phyloP scores from a whole-genome alignment of 1,140 invertebrate species.

The Amyelois transitella region DNA sequence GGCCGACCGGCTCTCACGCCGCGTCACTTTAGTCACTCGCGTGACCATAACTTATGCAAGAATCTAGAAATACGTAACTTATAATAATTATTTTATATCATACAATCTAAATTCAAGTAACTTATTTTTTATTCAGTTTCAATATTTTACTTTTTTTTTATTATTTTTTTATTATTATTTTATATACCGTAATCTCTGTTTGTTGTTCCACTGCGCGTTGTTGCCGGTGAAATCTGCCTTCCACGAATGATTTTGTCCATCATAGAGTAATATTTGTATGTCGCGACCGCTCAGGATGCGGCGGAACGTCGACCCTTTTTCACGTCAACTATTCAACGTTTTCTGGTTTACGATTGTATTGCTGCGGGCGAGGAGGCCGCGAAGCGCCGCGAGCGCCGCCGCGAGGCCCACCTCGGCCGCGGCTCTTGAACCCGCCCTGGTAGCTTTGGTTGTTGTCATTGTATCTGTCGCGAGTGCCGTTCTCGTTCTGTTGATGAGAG shows the following conservation, averaged over 20 bases:
- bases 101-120: constrained; percentile 73
- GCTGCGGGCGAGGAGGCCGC: constrained; percentile 39
- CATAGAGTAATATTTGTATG: constrained; percentile 16
- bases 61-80: constrained; percentile 72
- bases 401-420: constrained; percentile 48
- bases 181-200: constrained; percentile 64
- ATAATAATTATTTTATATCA: constrained; percentile 70
- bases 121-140: constrained; percentile 72
- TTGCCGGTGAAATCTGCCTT: constrained; percentile 74
- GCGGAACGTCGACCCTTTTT: constrained; percentile 11
- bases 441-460: constrained; percentile 46
- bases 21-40: constrained; percentile 36
- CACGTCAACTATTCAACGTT: constrained; percentile 47
- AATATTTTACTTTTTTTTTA: constrained; percentile 72
- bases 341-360: constrained; percentile 53
- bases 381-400: constrained; percentile 34
- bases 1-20: constrained; percentile 17
- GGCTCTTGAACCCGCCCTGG: constrained; percentile 58
- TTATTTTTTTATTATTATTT: constrained; percentile 49
- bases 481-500: constrained; percentile 41
- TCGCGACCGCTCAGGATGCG: constrained; percentile 11
- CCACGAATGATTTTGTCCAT: constrained; percentile 69
- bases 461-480: constrained; percentile 48
- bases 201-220: constrained; percentile 67
- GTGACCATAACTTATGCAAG: constrained; percentile 58